These are phyloP conservation scores for Sceloporus undulatus DNA, from an alignment of 2,113 vertebrate genomes.

Conservation along the genomic window DNA sequence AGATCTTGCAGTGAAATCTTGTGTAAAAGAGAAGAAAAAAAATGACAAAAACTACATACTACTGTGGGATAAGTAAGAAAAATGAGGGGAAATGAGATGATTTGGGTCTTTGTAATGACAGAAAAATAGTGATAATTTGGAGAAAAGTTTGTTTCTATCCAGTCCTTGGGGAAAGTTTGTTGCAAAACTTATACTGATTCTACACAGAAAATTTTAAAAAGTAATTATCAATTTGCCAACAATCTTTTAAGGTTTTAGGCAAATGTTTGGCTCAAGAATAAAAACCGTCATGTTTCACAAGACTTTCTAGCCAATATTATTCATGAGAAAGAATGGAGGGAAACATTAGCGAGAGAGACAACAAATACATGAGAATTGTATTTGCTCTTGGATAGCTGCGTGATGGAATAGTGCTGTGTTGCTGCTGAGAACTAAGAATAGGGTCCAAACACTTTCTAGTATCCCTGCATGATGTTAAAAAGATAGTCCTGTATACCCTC, in stretches of 20 bases:
- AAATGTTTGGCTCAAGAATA: background rate
- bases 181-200: background rate
- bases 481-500: background rate
- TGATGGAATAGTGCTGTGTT: background rate
- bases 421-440: background rate
- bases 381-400: background rate
- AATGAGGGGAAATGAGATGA: too few species aligned
- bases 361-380: background rate
- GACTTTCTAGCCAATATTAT: background rate
- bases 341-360: background rate
- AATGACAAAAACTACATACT: background rate
- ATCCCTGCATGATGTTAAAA: background rate
- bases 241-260: background rate
- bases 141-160: background rate
- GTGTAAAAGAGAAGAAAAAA: background rate
- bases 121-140: background rate
- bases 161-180: background rate
- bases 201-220: rapidly evolving
- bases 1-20: background rate
- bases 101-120: background rate
- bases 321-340: background rate
- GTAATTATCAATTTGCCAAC: background rate
- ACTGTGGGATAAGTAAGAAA: background rate
- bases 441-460: background rate
- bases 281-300: rapidly evolving